A percentile compares a stretch with the other conserved stretches of the same genome.
phyloP scores from a whole-genome alignment of 1,140 invertebrate genomes.

The Drosophila azteca region DNA sequence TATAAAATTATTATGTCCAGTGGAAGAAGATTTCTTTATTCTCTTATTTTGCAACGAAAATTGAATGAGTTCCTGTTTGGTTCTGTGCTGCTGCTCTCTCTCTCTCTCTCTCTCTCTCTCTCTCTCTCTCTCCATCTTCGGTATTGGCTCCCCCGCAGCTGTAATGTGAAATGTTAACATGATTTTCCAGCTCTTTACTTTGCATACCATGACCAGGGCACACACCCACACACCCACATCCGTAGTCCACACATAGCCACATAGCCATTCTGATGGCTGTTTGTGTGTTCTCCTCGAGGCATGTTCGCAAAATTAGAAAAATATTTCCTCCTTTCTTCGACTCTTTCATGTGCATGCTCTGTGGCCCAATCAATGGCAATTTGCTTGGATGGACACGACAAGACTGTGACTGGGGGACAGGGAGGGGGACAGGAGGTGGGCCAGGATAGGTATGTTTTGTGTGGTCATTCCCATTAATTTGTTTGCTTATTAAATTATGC shows the following conservation, averaged over 20 bases:
- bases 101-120: constrained; percentile 19
- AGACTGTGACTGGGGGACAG: not conserved
- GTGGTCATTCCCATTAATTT: constrained; percentile 62
- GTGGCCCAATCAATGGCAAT: constrained; percentile 59
- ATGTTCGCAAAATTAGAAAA: constrained; percentile 65
- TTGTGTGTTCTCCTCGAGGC: constrained; percentile 42
- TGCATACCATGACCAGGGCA: constrained; percentile 34
- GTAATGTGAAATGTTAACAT: constrained; percentile 72
- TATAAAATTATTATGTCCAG: constrained; percentile 76
- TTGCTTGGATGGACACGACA: constrained; percentile 1
- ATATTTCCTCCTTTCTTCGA: constrained; percentile 31
- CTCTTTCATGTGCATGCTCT: constrained; percentile 19
- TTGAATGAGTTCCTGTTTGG: constrained; percentile 55
- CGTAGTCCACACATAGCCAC: too few species aligned
- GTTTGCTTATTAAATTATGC: constrained; percentile 75
- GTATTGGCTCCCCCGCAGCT: constrained; percentile 7
- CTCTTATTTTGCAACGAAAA: constrained; percentile 61
- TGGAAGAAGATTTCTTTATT: constrained; percentile 55
- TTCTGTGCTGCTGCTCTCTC: not conserved
- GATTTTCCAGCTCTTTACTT: constrained; percentile 64
- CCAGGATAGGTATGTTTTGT: constrained; percentile 11
- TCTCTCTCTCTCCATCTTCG: constrained; percentile 20
- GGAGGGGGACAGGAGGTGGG: not conserved
- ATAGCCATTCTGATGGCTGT: constrained; percentile 7
- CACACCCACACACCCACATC: not conserved